Percentiles rank a stretch among this genome's conserved stretches.
These are phyloP conservation scores for Mamestra configurata DNA, from an alignment of 1,140 invertebrate genomes.

Conservation along the genomic window DNA sequence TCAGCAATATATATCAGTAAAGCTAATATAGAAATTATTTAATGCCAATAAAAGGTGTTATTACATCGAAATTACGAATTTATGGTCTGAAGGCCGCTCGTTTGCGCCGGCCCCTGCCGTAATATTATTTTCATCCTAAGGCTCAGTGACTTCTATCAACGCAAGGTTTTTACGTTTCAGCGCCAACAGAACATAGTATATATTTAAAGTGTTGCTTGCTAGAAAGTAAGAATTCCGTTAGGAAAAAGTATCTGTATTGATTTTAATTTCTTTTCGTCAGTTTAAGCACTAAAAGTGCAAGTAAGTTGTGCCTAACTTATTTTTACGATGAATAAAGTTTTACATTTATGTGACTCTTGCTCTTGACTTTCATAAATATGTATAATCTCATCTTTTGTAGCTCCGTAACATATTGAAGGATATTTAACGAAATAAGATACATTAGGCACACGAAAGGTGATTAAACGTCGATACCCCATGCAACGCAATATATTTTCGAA, in stretches of 20 bases:
- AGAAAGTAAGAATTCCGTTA: neutral
- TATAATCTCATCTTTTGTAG: too few relatives aligned
- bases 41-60: constrained; percentile 26
- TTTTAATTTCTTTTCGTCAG: too few relatives aligned
- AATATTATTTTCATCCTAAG: constrained; percentile 12
- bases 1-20: neutral
- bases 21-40: constrained; percentile 25
- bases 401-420: too few relatives aligned
- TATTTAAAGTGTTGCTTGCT: neutral
- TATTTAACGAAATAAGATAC: too few relatives aligned
- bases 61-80: constrained; percentile 22
- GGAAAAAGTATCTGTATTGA: too few relatives aligned
- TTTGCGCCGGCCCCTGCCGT: neutral
- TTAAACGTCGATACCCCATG: too few relatives aligned
- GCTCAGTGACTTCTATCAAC: constrained; percentile 25
- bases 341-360: too few relatives aligned
- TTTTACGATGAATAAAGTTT: too few relatives aligned
- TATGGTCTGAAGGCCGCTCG: constrained; percentile 12
- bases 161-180: neutral
- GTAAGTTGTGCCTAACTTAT: too few relatives aligned
- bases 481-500: neutral
- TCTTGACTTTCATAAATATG: too few relatives aligned
- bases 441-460: too few relatives aligned
- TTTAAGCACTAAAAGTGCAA: too few relatives aligned
- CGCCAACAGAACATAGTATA: neutral